Percentiles rank a stretch among this genome's conserved stretches.
phyloP scores from a whole-genome alignment of 2,113 vertebrate genomes.

The Heloderma charlesbogerti region DNA sequence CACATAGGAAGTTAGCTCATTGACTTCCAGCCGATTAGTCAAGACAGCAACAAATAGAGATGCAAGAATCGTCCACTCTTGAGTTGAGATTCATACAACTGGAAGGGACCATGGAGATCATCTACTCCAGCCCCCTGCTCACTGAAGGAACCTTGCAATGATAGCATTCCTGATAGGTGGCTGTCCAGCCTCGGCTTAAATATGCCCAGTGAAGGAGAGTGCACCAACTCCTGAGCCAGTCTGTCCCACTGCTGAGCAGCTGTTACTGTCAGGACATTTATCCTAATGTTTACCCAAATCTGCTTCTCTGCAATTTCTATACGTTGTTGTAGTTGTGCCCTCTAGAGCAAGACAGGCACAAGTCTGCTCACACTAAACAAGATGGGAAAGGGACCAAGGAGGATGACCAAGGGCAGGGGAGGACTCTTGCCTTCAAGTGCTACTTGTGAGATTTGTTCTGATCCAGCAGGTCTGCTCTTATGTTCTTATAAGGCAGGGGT shows the following conservation, averaged over 20 bases:
- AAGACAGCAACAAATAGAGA: neutral
- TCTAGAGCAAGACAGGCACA: neutral
- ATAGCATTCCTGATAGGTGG: neutral
- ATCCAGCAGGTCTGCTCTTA: neutral
- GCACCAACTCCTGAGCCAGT: too few species aligned
- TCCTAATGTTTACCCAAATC: too few species aligned
- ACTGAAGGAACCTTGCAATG: neutral
- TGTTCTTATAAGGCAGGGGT: neutral
- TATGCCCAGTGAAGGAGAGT: too few species aligned
- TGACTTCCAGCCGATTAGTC: neutral
- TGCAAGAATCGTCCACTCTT: neutral
- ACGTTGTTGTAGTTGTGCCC: too few species aligned
- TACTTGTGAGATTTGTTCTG: neutral
- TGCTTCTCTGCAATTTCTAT: too few species aligned
- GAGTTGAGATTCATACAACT: neutral
- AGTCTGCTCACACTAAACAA: too few species aligned
- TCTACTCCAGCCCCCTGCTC: neutral
- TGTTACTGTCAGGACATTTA: too few species aligned
- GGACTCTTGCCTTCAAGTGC: neutral
- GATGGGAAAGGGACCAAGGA: too few species aligned
- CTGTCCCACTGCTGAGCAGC: too few species aligned
- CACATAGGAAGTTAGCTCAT: neutral
- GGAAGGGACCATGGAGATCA: neutral
- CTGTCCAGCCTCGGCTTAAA: neutral
- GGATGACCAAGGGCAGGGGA: too few species aligned